Conservation (phyloP, 2,113 vertebrate species). For the Lamprotornis superbus region DNA sequence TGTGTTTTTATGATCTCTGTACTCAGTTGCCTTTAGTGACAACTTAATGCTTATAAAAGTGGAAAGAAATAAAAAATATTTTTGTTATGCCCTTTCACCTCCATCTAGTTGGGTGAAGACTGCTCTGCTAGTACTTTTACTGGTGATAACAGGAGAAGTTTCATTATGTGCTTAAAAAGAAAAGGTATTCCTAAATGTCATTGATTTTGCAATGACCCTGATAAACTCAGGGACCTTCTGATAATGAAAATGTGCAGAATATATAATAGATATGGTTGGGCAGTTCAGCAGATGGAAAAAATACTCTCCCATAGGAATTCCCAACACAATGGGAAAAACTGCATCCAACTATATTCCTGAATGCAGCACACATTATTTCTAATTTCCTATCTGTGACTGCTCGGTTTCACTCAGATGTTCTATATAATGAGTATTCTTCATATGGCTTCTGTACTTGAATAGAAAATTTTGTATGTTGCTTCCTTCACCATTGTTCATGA, state of each 20-base stretch:
- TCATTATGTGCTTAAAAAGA: background rate
- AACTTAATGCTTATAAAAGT: background rate
- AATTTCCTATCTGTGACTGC: background rate
- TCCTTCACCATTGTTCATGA: conserved; percentile 8
- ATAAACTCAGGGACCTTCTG: background rate
- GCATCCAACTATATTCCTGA: background rate
- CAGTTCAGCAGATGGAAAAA: conserved; percentile 11
- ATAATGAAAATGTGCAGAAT: background rate
- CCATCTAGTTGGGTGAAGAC: background rate
- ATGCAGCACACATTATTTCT: background rate
- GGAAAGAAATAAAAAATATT: background rate
- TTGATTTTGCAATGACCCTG: conserved; percentile 21
- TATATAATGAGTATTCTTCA: background rate
- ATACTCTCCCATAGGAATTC: background rate
- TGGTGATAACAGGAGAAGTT: background rate
- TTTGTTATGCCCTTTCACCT: background rate
- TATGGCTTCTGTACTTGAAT: background rate
- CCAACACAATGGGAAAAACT: background rate
- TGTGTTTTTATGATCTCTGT: background rate
- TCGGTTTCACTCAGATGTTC: conserved; percentile 37
- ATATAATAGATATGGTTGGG: background rate
- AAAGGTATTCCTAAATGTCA: background rate
- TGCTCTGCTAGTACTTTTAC: background rate
- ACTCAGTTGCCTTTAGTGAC: background rate
- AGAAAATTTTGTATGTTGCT: background rate